These are phyloP conservation scores for Fringilla coelebs DNA, from an alignment of 2,797 vertebrate genomes.

Conservation along the genomic window DNA sequence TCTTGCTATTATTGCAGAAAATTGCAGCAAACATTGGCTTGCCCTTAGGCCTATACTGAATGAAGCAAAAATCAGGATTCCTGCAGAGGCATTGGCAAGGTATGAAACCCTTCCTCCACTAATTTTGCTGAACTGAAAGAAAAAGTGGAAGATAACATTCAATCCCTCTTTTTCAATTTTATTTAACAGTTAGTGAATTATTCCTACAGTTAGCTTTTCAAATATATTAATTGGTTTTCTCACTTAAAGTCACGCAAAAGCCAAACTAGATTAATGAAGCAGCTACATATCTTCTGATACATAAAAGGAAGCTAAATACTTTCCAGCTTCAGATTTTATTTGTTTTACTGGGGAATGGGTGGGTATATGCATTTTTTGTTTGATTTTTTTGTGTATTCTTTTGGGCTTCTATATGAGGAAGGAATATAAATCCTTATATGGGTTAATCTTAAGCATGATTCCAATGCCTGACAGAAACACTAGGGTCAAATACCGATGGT, in stretches of 20 bases:
- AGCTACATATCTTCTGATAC: constrained; percentile 6
- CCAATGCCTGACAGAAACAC: neutral
- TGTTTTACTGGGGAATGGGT: accelerated
- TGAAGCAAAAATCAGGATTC: constrained; percentile 14
- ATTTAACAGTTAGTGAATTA: neutral
- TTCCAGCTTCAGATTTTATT: neutral
- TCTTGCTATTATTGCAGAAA: constrained; percentile 72
- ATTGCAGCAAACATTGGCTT: constrained; percentile 70
- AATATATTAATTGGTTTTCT: constrained; percentile 49
- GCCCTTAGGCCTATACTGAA: constrained; percentile 52
- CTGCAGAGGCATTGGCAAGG: constrained; percentile 30
- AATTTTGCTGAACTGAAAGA: constrained; percentile 35
- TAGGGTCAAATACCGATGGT: neutral
- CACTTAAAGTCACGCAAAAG: constrained; percentile 14
- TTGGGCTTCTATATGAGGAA: neutral
- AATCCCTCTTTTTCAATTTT: neutral
- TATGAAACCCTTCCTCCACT: constrained; percentile 23
- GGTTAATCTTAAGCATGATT: constrained; percentile 40
- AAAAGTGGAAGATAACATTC: neutral
- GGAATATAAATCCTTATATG: neutral
- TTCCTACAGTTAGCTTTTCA: constrained; percentile 26
- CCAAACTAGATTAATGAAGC: constrained; percentile 50
- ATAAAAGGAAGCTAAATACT: constrained; percentile 11
- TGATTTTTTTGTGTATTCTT: neutral
- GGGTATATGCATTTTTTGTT: accelerated